Conservation (phyloP, 2,113 vertebrate genomes). For the Ceyx margarethae region DNA sequence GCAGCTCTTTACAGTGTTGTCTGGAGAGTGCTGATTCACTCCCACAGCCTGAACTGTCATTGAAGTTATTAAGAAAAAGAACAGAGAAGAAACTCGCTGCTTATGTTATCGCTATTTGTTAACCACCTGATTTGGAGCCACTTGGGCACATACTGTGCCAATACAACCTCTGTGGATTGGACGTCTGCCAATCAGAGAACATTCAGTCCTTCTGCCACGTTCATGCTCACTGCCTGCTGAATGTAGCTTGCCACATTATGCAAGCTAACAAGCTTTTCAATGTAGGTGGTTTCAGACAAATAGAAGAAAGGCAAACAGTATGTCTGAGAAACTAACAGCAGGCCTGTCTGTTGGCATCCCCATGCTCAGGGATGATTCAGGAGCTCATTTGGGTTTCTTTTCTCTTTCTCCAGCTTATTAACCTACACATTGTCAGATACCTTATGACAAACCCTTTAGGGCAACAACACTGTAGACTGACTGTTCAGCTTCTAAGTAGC, state of each 20-base stretch:
- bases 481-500: neutral
- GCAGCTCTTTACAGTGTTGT: neutral
- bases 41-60: neutral
- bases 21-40: neutral
- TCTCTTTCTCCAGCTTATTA: neutral
- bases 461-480: accelerated
- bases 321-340: neutral
- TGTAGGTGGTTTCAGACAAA: neutral
- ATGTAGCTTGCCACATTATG: neutral
- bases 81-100: neutral
- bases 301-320: neutral
- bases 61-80: neutral
- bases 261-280: neutral
- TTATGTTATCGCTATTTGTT: neutral
- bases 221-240: neutral
- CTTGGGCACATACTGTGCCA: neutral
- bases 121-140: neutral
- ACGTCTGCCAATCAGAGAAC: neutral
- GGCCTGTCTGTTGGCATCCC: neutral
- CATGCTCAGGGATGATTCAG: neutral
- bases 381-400: neutral
- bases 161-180: neutral
- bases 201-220: neutral
- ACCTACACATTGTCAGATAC: neutral
- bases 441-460: neutral